Evolutionary conservation across 2,888 invertebrate genomes (phyloP), one percentile per base, ranked within the genome.

Genomic region (Acrobasis suavella): DNA sequence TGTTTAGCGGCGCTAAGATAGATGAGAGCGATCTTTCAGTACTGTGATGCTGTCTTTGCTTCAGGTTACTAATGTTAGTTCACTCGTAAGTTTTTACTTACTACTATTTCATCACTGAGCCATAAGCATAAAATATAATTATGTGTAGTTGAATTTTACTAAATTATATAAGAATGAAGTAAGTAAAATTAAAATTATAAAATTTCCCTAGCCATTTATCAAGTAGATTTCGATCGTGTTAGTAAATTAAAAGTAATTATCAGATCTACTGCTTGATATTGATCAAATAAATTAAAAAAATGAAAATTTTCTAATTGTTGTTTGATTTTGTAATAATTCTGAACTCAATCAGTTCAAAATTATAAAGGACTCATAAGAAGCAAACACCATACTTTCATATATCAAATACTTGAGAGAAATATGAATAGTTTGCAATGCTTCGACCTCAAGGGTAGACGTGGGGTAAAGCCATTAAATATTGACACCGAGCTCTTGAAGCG

Each of bases 1-100:
- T 78, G 77, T 79, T 78, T 80, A 75, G 78, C 72, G 72, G 73
- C 64, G 70, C 67, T 70, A 76, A 80, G 75, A 81, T 75, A 78
- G 79, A 83, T 82, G 77, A 66, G 62, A 16, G 46, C 46, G 12
- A 46, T 46, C 12, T 46, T 14, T 46, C 42, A 14, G 42, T 42
- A 10, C 12, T 14, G 9, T n/a, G 10, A 55, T 39, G 38, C 15
- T 55, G 38, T 38, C 38, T 55, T 39, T 37, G 37, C n/a, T 15
- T 55, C 54, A 32, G 38, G 14, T 55, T 38, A n/a, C 32, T 52
- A 12, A 52, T 12, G 14, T 42, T 14, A 2, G 32, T 8, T 32
- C 2, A 32, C 5, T 32, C 2, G 7, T 32, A 32, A 32, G 32
- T 32, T 32, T 32, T 32, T 32, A 7, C 32, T 32, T 42, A 42